Conservation (phyloP, 2,888 invertebrate genomes). For the Zygogramma bicolorata region DNA sequence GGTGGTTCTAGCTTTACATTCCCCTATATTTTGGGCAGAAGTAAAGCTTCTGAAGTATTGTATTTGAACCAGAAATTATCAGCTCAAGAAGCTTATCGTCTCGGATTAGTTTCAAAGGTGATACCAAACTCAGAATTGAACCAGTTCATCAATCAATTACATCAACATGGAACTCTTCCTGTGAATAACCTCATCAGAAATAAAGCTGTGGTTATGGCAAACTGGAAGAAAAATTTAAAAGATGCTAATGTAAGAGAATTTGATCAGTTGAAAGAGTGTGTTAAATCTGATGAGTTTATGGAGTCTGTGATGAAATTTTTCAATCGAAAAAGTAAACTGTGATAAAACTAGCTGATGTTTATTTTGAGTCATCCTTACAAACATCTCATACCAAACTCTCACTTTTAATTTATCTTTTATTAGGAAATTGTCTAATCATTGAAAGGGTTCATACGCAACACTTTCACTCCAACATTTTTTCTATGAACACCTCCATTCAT, state of each 20-base stretch:
- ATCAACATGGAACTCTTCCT: constrained; percentile 72
- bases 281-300: constrained; percentile 76
- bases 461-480: too few species aligned
- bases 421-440: too few species aligned
- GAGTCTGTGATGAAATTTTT: constrained; percentile 73
- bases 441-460: too few species aligned
- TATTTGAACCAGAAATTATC: constrained; percentile 81
- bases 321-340: constrained; percentile 60
- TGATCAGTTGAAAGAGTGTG: constrained; percentile 73
- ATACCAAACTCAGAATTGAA: constrained; percentile 76
- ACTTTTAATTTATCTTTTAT: too few species aligned
- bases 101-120: constrained; percentile 84
- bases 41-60: constrained; percentile 72
- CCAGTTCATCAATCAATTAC: constrained; percentile 70
- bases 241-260: constrained; percentile 79
- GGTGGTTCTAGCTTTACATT: constrained; percentile 88
- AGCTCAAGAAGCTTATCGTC: constrained; percentile 82
- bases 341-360: too few species aligned
- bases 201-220: constrained; percentile 77
- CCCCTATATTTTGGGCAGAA: constrained; percentile 85
- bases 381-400: too few species aligned
- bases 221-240: constrained; percentile 73
- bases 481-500: too few species aligned
- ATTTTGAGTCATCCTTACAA: too few species aligned
- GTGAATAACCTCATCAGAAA: constrained; percentile 73